phyloP scores from a whole-genome alignment of 2,113 vertebrate species.

The Ovibos moschatus region DNA sequence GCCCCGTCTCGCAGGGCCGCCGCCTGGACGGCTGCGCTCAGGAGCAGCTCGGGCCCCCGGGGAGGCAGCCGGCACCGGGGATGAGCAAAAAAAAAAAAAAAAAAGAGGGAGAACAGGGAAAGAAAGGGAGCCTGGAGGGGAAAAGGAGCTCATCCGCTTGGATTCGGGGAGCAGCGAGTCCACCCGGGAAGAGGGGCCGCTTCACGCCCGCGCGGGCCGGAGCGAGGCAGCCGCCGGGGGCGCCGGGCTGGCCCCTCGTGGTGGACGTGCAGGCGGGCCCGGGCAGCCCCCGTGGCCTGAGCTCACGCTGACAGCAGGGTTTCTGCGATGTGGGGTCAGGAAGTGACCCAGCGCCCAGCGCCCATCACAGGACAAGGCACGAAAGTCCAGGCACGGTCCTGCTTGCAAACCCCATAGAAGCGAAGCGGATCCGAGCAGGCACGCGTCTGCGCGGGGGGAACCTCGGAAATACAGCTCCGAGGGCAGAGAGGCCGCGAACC shows the following conservation, averaged over 20 bases:
- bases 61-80: not conserved
- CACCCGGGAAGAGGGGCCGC: not conserved
- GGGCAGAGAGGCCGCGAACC: too few relatives aligned
- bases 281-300: not conserved
- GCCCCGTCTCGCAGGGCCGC: fast-evolving
- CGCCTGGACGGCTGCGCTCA: not conserved
- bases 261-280: not conserved
- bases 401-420: not conserved
- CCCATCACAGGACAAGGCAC: not conserved
- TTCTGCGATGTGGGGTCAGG: not conserved
- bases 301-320: not conserved
- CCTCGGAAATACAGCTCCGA: not conserved
- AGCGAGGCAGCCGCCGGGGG: not conserved
- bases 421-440: not conserved
- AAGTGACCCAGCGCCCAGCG: not conserved
- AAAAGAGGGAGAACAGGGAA: not conserved
- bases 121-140: not conserved
- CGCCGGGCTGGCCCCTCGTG: not conserved
- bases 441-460: fast-evolving
- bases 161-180: not conserved
- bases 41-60: not conserved
- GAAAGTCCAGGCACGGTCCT: not conserved
- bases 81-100: not conserved
- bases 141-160: not conserved
- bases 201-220: fast-evolving